phyloP scores from a whole-genome alignment of 2,113 vertebrate species.

The Poecilia latipinna region DNA sequence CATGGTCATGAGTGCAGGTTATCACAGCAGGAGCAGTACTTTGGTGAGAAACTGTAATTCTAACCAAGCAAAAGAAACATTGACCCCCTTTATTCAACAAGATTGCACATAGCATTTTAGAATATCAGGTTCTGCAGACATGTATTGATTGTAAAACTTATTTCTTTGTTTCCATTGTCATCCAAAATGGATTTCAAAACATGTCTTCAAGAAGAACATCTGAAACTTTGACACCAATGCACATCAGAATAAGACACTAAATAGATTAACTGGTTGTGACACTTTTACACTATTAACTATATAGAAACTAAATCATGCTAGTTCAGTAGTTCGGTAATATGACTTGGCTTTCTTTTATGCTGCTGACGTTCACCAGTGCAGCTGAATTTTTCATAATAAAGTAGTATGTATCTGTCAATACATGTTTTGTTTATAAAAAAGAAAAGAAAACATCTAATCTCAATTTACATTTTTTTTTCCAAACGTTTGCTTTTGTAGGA shows the following conservation, averaged over 20 bases:
- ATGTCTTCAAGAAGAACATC: too few species aligned
- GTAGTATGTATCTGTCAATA: not conserved
- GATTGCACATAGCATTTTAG: constrained; percentile 6
- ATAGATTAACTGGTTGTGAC: too few species aligned
- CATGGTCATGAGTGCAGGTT: constrained; percentile 61
- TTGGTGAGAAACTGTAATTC: constrained; percentile 51
- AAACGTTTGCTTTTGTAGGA: constrained; percentile 79
- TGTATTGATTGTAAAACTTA: not conserved
- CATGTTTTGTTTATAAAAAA: too few species aligned
- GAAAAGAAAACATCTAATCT: not conserved
- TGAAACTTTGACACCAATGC: not conserved
- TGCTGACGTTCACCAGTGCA: too few species aligned
- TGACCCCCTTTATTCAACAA: constrained; percentile 22
- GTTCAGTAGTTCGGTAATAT: too few species aligned
- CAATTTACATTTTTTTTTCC: not conserved
- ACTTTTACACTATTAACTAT: too few species aligned
- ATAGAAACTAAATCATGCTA: too few species aligned
- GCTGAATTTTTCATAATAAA: too few species aligned
- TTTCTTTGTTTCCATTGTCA: not conserved
- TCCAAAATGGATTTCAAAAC: not conserved
- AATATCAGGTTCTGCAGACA: not conserved
- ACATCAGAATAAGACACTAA: too few species aligned
- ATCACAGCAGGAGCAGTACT: constrained; percentile 55
- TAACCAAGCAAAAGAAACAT: constrained; percentile 14
- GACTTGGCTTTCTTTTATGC: too few species aligned